Conservation (phyloP, 2,113 vertebrate genomes). For the Heptranchias perlo region DNA sequence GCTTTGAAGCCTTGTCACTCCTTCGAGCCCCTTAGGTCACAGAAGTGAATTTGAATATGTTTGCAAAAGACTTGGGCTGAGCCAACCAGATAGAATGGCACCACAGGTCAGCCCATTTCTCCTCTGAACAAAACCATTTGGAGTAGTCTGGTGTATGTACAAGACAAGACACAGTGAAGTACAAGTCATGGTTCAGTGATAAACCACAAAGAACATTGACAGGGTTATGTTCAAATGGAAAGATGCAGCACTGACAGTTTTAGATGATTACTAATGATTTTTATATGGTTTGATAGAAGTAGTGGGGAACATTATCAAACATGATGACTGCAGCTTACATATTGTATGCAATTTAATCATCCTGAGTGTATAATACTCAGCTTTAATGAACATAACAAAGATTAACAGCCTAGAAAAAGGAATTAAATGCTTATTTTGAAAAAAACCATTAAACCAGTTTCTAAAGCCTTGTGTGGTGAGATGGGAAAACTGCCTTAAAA, state of each 20-base stretch:
- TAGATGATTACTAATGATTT: neutral
- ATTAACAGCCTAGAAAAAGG: neutral
- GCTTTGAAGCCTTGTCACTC: constrained; percentile 29
- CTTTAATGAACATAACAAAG: neutral
- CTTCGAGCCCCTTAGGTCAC: constrained; percentile 22
- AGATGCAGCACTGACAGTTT: constrained; percentile 19
- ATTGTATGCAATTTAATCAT: neutral
- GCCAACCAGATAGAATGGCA: constrained; percentile 38
- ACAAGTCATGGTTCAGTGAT: constrained; percentile 38
- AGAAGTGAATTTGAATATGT: constrained; percentile 25
- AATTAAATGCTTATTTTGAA: neutral
- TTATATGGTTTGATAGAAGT: neutral
- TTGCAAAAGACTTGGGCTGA: constrained; percentile 31
- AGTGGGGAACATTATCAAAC: neutral
- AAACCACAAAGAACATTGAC: constrained; percentile 15
- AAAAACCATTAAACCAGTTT: neutral
- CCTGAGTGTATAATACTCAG: neutral
- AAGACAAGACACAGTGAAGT: constrained; percentile 28
- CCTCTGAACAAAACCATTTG: constrained; percentile 35
- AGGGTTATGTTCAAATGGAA: neutral
- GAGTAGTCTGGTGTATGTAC: constrained; percentile 11
- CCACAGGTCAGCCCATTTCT: constrained; percentile 32
- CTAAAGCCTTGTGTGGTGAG: neutral
- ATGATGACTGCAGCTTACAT: neutral
- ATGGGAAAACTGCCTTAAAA: neutral